These are phyloP conservation scores for Sialia sialis DNA, from an alignment of 2,113 vertebrate genomes.

Conservation along the genomic window DNA sequence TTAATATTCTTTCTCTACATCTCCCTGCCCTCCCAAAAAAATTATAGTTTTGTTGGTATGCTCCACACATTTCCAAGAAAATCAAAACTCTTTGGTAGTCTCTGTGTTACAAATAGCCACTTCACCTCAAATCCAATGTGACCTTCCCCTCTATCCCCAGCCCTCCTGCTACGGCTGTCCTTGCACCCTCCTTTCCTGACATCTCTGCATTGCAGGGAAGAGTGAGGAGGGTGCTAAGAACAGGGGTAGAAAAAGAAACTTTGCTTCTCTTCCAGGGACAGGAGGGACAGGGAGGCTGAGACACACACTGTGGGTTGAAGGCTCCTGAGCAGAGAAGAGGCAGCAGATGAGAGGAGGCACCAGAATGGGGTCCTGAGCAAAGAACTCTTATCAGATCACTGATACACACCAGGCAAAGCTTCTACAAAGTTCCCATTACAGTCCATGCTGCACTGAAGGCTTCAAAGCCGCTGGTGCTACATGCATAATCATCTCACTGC, in stretches of 20 bases:
- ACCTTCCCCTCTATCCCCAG: background rate
- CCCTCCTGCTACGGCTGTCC: rapidly evolving
- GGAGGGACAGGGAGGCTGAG: background rate
- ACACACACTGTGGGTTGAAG: rapidly evolving
- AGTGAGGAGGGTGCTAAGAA: background rate
- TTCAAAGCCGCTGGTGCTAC: background rate
- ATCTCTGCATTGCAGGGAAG: background rate
- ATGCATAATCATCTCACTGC: background rate
- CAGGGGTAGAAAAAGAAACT: background rate
- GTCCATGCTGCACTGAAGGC: background rate
- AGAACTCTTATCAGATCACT: background rate
- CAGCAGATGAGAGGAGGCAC: background rate
- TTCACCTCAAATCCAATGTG: background rate
- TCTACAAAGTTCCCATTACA: background rate
- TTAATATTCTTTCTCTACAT: background rate
- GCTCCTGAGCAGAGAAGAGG: background rate
- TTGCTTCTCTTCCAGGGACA: background rate
- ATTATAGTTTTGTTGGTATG: background rate
- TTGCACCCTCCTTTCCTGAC: background rate
- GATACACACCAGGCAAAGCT: background rate
- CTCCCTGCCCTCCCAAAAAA: rapidly evolving
- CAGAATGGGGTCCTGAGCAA: background rate
- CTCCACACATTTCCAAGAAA: background rate
- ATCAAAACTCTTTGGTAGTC: background rate
- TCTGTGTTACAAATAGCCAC: background rate